Conservation (phyloP, 2,797 vertebrate genomes). For the Cuniculus paca region DNA sequence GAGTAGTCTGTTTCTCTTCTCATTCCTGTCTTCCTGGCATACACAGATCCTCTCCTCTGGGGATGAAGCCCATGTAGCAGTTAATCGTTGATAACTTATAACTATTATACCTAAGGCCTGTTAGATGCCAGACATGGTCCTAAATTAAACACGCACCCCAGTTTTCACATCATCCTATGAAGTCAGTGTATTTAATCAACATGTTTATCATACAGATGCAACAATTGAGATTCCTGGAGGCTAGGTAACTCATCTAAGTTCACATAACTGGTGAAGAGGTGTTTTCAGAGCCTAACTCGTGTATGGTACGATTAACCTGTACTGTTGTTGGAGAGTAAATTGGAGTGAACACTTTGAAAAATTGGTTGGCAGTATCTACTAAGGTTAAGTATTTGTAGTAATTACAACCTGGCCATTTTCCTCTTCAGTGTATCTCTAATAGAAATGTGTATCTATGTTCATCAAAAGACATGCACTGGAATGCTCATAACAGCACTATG, state of each 20-base stretch:
- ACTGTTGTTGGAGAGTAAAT: background rate
- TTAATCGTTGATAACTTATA: background rate
- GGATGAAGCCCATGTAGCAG: background rate
- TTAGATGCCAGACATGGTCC: background rate
- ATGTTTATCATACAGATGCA: background rate
- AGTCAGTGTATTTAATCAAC: background rate
- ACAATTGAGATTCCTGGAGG: background rate
- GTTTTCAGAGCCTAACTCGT: background rate
- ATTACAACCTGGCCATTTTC: background rate
- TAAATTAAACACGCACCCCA: background rate
- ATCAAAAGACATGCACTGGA: background rate
- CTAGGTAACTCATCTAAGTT: background rate
- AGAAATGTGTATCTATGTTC: background rate
- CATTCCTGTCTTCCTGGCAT: background rate
- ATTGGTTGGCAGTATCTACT: background rate
- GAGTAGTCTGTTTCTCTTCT: background rate
- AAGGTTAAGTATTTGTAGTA: background rate
- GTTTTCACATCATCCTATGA: background rate
- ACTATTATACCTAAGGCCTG: background rate
- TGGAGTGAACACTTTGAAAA: conserved; percentile 6
- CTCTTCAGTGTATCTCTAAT: background rate
- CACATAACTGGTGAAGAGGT: background rate
- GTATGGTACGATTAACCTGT: background rate
- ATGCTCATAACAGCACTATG: background rate
- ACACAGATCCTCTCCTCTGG: background rate